phyloP scores from a whole-genome alignment of 2,888 invertebrate genomes.

The Xanthorhoe spadicearia region DNA sequence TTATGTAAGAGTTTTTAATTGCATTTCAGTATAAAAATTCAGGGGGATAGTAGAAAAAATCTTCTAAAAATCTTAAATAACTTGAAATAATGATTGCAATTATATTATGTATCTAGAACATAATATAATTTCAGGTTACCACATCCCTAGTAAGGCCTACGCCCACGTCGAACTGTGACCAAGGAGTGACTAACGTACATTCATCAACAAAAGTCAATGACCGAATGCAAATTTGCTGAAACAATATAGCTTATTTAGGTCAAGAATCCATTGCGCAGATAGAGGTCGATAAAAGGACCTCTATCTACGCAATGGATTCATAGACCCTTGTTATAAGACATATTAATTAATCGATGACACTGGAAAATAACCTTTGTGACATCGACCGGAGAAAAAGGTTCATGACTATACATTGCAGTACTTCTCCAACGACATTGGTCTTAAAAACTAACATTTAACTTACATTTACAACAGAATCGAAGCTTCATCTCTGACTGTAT shows the following conservation, averaged over 20 bases:
- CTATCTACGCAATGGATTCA: not conserved
- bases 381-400: not conserved
- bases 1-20: too few species aligned
- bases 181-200: constrained; percentile 31
- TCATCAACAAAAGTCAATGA: constrained; percentile 8
- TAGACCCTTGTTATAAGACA: not conserved
- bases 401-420: too few species aligned
- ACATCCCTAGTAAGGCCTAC: constrained; percentile 5
- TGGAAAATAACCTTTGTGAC: not conserved
- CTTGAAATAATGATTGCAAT: too few species aligned
- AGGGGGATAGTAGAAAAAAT: too few species aligned
- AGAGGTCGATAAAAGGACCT: too few species aligned
- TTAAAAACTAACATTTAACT: not conserved
- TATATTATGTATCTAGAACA: not conserved
- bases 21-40: too few species aligned
- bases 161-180: constrained; percentile 14
- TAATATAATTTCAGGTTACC: not conserved
- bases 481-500: constrained; percentile 19
- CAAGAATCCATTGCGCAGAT: too few species aligned
- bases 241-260: not conserved
- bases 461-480: not conserved
- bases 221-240: not conserved
- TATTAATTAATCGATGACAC: not conserved
- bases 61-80: too few species aligned
- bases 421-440: not conserved